These are phyloP conservation scores for Ochotona curzoniae DNA, from an alignment of 2,113 vertebrate genomes.

Conservation along the genomic window DNA sequence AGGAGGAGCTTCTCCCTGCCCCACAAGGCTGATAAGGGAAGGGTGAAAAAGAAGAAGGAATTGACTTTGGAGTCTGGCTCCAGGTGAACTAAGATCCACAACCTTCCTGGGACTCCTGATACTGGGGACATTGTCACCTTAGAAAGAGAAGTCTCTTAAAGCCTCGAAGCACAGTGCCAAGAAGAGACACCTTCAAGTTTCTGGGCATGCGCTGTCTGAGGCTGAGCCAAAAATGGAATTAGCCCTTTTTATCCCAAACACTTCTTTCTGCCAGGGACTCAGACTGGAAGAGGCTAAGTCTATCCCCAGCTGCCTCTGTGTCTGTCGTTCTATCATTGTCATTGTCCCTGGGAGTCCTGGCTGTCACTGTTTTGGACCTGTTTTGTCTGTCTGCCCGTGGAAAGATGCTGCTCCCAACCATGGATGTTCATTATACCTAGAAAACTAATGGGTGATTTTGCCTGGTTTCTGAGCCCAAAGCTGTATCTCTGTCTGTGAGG, in stretches of 20 bases:
- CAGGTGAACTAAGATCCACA: not conserved
- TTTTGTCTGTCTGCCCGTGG: not conserved
- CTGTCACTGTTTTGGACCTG: not conserved
- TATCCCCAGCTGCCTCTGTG: not conserved
- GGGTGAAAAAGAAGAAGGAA: not conserved
- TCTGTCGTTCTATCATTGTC: not conserved
- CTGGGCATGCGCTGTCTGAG: not conserved
- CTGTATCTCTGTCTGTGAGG: not conserved
- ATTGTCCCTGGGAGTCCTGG: not conserved
- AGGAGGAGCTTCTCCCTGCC: not conserved
- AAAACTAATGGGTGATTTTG: not conserved
- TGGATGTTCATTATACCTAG: not conserved
- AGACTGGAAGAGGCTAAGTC: not conserved
- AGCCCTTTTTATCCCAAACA: not conserved
- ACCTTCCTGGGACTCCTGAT: not conserved
- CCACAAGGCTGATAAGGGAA: not conserved
- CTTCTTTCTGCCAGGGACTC: not conserved
- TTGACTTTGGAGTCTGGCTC: conserved; percentile 17
- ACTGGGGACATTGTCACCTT: not conserved
- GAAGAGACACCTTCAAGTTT: not conserved
- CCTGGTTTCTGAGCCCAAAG: not conserved
- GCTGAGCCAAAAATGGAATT: not conserved
- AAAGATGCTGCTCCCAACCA: not conserved
- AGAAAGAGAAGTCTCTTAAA: not conserved
- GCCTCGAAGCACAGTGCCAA: not conserved